These are phyloP conservation scores for Tortrix viridana DNA, from an alignment of 2,888 invertebrate species.

Conservation along the genomic window DNA sequence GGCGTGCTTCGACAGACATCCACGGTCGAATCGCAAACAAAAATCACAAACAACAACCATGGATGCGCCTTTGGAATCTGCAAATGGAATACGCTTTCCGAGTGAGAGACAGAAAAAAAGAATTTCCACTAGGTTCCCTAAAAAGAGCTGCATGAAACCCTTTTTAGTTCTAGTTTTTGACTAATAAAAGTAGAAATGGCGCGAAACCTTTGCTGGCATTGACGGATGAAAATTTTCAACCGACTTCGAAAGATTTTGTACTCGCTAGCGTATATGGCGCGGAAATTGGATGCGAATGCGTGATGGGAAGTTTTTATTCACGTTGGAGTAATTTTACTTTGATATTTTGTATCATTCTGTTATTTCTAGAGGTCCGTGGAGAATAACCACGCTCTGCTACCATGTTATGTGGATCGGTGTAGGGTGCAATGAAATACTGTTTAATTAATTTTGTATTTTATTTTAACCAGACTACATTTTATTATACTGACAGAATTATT, in stretches of 20 bases:
- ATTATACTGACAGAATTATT: too few relatives aligned
- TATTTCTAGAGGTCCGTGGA: too few relatives aligned
- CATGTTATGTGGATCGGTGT: too few relatives aligned
- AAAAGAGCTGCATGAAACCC: slow-evolving; percentile 18
- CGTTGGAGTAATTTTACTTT: too few relatives aligned
- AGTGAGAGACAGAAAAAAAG: slow-evolving; percentile 5
- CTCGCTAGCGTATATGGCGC: too few relatives aligned
- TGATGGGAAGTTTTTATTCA: too few relatives aligned
- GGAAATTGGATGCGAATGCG: too few relatives aligned
- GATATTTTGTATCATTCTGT: too few relatives aligned
- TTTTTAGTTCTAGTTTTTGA: slow-evolving; percentile 10
- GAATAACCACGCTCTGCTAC: too few relatives aligned
- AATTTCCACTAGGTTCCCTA: slow-evolving; percentile 9
- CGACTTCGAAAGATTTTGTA: not conserved
- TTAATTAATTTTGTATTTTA: too few relatives aligned
- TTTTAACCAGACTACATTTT: too few relatives aligned
- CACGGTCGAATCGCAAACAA: slow-evolving; percentile 8
- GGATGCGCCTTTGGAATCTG: slow-evolving; percentile 48
- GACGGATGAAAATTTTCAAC: slow-evolving; percentile 12
- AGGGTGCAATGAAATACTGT: too few relatives aligned
- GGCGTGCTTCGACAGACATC: not conserved
- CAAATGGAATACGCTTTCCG: slow-evolving; percentile 45
- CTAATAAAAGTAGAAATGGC: slow-evolving; percentile 10
- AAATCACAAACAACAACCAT: slow-evolving; percentile 44
- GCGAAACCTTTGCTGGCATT: slow-evolving; percentile 8